Conservation (phyloP, 2,888 invertebrate species). For the Autographa pulchrina region DNA sequence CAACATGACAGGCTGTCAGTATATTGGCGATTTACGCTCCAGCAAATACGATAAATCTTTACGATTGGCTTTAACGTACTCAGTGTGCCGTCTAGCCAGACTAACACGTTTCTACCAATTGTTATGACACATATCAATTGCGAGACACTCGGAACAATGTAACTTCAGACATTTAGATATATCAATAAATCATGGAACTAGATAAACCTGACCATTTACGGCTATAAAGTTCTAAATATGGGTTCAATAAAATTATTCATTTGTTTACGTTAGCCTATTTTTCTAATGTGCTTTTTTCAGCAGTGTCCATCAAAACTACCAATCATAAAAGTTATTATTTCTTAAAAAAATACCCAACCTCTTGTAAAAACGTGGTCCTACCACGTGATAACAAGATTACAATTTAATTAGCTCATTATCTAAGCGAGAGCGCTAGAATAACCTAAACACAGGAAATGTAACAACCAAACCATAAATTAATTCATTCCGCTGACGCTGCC, state of each 20-base stretch:
- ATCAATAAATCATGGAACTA: background rate
- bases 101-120: constrained; percentile 2
- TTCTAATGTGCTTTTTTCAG: no score
- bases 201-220: background rate
- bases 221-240: no score
- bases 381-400: no score
- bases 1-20: background rate
- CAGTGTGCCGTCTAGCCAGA: constrained; percentile 3
- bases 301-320: no score
- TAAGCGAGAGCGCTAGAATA: background rate
- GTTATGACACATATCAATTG: constrained; percentile 4
- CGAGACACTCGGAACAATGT: background rate
- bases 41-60: constrained; percentile 4
- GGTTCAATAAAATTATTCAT: no score
- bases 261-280: no score
- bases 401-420: background rate
- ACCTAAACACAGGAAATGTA: background rate
- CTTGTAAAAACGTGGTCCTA: no score
- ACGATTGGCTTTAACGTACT: constrained; percentile 4
- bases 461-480: background rate
- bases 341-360: no score
- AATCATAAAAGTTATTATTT: no score
- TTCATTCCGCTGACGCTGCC: background rate
- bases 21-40: constrained; percentile 4
- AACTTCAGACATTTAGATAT: background rate